Base-by-base conservation (phyloP, 2,888 invertebrate species). In the Metopia argyrocephala region DNA sequence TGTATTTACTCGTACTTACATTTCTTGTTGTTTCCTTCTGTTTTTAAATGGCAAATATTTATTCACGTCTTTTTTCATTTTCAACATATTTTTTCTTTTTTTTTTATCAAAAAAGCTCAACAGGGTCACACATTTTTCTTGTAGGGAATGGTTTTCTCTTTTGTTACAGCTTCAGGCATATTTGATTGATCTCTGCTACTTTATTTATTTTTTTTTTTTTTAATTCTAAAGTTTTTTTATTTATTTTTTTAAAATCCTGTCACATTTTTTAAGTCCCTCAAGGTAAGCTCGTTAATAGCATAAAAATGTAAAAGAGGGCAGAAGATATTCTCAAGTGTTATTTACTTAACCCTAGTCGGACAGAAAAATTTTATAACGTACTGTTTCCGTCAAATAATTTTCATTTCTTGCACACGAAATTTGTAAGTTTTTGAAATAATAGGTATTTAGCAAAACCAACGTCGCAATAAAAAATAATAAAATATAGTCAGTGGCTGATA, bases 101-200 rank as follows among this genome's bases (percentile, higher is more conserved):
- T 12, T 31, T n/a, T 31, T 12, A 12, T 38, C 15, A 38, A 38
- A 38, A 15, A 38, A 1, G 38, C 38, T 38, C 38, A 38, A 38
- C 38, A 38, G 38, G 38, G 38, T 15, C 38, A 38, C 48, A 48
- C 48, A 6, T 48, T 48, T 48, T 48, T 12, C 48, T 48, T 48
- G 48, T 48, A 48, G 18, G n/a, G n/a, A n/a, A 48, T 38, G 38
- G 12, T 38, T 38, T 38, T 18, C 5, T 48, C n/a, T 48, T 48
- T 48, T 64, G 18, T 50, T 27, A 66, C 23, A 45, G 68, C 56
- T 27, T 6, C 45, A n/a, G 68, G 68, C 68, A 68, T 25, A 25
- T 68, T 68, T 68, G 68, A 68, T 68, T 68, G 68, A 68, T 68
- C 68, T 56, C 18, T 45, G 56, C 54, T 15, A 38, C 38, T 50